Evolutionary conservation across 2,888 invertebrate species (phyloP).

Genomic region (Atethmia centrago): DNA sequence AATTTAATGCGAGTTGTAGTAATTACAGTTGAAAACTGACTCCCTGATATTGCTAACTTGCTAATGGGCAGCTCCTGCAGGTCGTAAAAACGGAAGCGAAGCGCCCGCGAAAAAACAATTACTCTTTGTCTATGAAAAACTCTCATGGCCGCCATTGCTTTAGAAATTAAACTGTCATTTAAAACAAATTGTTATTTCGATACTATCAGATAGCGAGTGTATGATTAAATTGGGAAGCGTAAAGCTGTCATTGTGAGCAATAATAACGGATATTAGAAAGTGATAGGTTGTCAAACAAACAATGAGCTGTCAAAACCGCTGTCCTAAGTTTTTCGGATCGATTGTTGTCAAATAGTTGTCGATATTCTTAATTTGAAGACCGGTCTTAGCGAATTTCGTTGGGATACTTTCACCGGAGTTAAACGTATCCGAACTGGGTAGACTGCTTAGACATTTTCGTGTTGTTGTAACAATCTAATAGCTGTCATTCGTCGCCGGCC

Average conservation of each 20-base stretch:
- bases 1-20: neutral
- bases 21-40: slow-evolving; percentile 44
- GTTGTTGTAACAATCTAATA: slow-evolving; percentile 64
- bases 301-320: slow-evolving; percentile 55
- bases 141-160: slow-evolving; percentile 58
- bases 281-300: slow-evolving; percentile 61
- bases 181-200: slow-evolving; percentile 51
- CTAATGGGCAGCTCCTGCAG: slow-evolving; percentile 64
- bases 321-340: slow-evolving; percentile 51
- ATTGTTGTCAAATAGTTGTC: slow-evolving; percentile 63
- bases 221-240: slow-evolving; percentile 49
- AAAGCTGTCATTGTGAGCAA: slow-evolving; percentile 45
- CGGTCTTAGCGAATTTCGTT: slow-evolving; percentile 69
- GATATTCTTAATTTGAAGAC: slow-evolving; percentile 68
- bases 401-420: slow-evolving; percentile 74
- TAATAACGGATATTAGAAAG: slow-evolving; percentile 53
- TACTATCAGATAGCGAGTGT: slow-evolving; percentile 37
- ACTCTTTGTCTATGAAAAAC: slow-evolving; percentile 68
- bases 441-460: slow-evolving; percentile 59
- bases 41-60: slow-evolving; percentile 54
- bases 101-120: slow-evolving; percentile 68
- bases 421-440: slow-evolving; percentile 54
- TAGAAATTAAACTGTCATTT: slow-evolving; percentile 64
- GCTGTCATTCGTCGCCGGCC: slow-evolving; percentile 71
- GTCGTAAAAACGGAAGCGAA: slow-evolving; percentile 61